Evolutionary conservation across 2,113 vertebrate species (phyloP), one percentile per base, ranked within the genome.

Genomic region (Pituophis catenifer): DNA sequence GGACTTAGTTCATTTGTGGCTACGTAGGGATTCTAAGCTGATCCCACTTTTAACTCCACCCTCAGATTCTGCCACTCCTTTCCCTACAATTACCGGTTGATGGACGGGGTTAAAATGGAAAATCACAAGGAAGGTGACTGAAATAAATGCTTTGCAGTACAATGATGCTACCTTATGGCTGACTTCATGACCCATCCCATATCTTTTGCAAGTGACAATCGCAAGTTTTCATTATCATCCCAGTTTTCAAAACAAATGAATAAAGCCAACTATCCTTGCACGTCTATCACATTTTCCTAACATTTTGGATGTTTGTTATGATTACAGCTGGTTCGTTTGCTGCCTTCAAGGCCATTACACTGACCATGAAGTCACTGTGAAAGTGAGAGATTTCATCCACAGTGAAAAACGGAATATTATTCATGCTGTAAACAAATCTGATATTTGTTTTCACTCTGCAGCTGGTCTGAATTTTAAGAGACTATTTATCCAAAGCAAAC

Each of bases 401-500:
- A 38, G 75, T 88, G 38, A 89, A n/a, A 86, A 93, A 94, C 26
- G n/a, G 93, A 88, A 91, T 59, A 91, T 81, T 94, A 93, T 92
- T 96, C 94, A 55, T 17, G 38, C 17, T 53, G 92, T 91, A 96
- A 95, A 96, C 33, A 2, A 94, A 95, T 90, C 86, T 94, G 94
- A 89, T 96, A 95, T 33, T 90, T 26, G 52, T 29, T 81, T 95
- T 93, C 85, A 89, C 93, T 57, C 9, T 50, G 89, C 55, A 93
- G 87, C 50, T 93, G 91, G 93, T 91, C 93, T 89, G 92, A 93
- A 95, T 94, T 95, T 94, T 90, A 96, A 93, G 88, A 95, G 92
- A 90, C 91, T 93, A 89, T 94, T 96, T 95, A 94, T 94, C 91
- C 96, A 59, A 95, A 94, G 89, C 90, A 93, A 57, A 94, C 24